A percentile compares a stretch with the other conserved stretches of the same genome.
phyloP scores from a whole-genome alignment of 1,140 invertebrate species.

The Monomorium pharaonis region DNA sequence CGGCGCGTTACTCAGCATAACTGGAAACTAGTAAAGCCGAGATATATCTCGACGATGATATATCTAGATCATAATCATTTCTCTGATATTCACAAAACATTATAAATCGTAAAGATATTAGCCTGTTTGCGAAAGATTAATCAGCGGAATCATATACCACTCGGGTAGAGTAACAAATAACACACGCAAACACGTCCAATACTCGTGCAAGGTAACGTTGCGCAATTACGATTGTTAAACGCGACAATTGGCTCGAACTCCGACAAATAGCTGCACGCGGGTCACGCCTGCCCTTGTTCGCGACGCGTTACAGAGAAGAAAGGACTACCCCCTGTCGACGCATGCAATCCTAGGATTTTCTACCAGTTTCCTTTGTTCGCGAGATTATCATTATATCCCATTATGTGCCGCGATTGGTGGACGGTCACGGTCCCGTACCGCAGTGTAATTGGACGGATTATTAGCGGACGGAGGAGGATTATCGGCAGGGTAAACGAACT shows the following conservation, averaged over 20 bases:
- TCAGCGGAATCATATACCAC: not conserved
- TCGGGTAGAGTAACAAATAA: not conserved
- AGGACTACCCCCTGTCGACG: constrained; percentile 75
- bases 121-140: not conserved
- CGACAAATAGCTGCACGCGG: not conserved
- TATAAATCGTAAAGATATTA: not conserved
- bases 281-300: constrained; percentile 68
- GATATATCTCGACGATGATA: not conserved
- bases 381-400: constrained; percentile 81
- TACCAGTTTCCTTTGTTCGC: constrained; percentile 84
- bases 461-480: constrained; percentile 76
- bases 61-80: not conserved
- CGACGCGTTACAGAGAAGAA: constrained; percentile 64
- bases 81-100: not conserved
- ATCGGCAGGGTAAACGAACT: constrained; percentile 76
- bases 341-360: constrained; percentile 83
- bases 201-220: not conserved
- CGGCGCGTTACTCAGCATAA: not conserved
- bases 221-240: not conserved
- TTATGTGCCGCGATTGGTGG: constrained; percentile 76
- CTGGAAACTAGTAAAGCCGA: not conserved
- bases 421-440: constrained; percentile 41
- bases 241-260: too few species aligned
- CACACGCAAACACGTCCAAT: not conserved
- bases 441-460: constrained; percentile 51